These are phyloP conservation scores for Burhinus bistriatus DNA, from an alignment of 2,113 vertebrate species.

Conservation along the genomic window DNA sequence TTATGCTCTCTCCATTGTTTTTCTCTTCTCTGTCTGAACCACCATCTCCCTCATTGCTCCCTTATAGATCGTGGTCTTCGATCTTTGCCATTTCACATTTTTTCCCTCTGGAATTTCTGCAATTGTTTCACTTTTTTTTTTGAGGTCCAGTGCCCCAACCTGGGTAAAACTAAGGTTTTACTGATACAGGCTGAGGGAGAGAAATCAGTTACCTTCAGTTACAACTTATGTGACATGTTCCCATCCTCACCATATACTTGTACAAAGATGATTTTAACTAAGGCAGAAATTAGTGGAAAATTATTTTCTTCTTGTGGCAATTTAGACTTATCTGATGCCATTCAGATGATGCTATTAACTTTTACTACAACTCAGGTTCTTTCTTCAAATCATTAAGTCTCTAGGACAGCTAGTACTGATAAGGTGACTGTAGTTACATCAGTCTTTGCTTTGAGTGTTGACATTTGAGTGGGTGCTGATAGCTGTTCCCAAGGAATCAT, in stretches of 20 bases:
- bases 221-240: neutral
- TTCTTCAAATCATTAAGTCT: slow-evolving; percentile 3
- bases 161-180: neutral
- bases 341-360: slow-evolving; percentile 8
- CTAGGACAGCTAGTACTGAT: slow-evolving; percentile 8
- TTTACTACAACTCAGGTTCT: neutral
- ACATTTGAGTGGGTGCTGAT: neutral
- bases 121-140: neutral
- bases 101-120: neutral
- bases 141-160: neutral
- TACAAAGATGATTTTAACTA: neutral
- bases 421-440: neutral
- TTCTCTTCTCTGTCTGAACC: neutral
- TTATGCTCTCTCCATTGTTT: neutral
- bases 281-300: neutral
- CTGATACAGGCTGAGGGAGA: neutral
- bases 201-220: neutral
- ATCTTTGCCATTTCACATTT: neutral
- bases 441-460: neutral
- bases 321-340: neutral
- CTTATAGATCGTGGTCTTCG: neutral
- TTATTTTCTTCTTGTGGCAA: neutral
- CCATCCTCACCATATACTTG: neutral
- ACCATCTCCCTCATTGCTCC: neutral
- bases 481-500: neutral